These are phyloP conservation scores for Pterobdella sp. DNA, from an alignment of 2,888 invertebrate species.

Conservation along the genomic window DNA sequence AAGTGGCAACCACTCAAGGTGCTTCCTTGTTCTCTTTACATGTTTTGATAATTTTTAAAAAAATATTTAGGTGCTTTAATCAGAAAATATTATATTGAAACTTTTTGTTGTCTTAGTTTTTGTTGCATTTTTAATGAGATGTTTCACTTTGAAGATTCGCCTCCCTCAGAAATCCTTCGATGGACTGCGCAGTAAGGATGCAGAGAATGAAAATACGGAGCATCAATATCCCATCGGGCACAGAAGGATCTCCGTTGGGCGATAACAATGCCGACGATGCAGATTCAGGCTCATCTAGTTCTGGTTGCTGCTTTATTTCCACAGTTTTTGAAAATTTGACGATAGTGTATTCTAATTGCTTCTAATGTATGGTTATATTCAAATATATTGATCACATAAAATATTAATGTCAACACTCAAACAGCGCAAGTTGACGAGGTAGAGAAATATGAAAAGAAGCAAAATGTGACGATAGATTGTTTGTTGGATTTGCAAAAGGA, in stretches of 20 bases:
- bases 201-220: conserved; percentile 23
- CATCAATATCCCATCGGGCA: neutral
- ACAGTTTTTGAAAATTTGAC: neutral
- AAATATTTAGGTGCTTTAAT: neutral
- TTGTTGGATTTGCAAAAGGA: conserved; percentile 32
- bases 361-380: no score
- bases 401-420: no score
- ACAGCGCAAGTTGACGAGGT: neutral
- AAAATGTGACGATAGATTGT: conserved; percentile 25
- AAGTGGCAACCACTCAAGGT: conserved; percentile 10
- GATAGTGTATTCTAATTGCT: neutral
- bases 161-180: conserved; percentile 14
- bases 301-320: conserved; percentile 18
- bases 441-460: neutral
- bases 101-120: no score
- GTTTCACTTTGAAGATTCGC: no score
- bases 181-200: conserved; percentile 19
- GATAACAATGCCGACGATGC: conserved; percentile 26
- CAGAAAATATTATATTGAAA: neutral
- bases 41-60: no score
- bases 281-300: conserved; percentile 30
- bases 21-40: no score
- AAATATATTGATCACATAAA: no score
- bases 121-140: neutral
- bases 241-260: conserved; percentile 21